Percentiles rank a stretch among this genome's conserved stretches.
These are phyloP conservation scores for Seira sanloemensis DNA, from an alignment of 2,888 invertebrate species.

Conservation along the genomic window DNA sequence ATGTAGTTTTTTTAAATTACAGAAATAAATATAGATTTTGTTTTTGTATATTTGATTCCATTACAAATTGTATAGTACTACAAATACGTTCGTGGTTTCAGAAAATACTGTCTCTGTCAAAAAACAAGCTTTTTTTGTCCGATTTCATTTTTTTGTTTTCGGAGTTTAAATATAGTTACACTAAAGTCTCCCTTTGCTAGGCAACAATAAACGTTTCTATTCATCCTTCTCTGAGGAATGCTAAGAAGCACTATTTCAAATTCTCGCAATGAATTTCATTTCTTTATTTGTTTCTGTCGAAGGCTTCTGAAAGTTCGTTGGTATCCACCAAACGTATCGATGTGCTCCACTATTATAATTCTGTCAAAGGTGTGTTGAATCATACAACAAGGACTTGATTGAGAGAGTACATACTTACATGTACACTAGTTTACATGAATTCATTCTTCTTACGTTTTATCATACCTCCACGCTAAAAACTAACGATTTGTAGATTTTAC, in stretches of 20 bases:
- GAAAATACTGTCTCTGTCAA: slow-evolving; percentile 27
- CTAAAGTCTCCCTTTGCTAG: no score
- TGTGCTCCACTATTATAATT: neutral
- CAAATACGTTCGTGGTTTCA: slow-evolving; percentile 16
- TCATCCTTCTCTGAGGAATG: neutral
- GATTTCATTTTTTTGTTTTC: neutral
- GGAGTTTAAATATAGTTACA: neutral
- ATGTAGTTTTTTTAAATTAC: neutral
- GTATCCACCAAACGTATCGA: slow-evolving; percentile 21
- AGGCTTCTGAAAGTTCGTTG: slow-evolving; percentile 56
- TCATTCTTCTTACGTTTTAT: neutral
- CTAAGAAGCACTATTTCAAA: slow-evolving; percentile 10
- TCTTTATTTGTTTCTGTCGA: slow-evolving; percentile 22
- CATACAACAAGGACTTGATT: slow-evolving; percentile 19
- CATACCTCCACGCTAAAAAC: neutral
- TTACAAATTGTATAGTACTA: neutral
- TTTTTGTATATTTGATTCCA: no score
- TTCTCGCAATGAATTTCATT: slow-evolving; percentile 5
- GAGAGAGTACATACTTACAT: neutral
- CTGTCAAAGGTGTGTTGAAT: no score
- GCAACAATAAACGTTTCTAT: neutral
- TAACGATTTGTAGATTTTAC: neutral
- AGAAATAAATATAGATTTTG: neutral
- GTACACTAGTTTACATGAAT: neutral
- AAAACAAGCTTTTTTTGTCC: neutral